Evolutionary conservation across 2,888 invertebrate genomes (phyloP).

Genomic region (Eupeodes latifasciatus): DNA sequence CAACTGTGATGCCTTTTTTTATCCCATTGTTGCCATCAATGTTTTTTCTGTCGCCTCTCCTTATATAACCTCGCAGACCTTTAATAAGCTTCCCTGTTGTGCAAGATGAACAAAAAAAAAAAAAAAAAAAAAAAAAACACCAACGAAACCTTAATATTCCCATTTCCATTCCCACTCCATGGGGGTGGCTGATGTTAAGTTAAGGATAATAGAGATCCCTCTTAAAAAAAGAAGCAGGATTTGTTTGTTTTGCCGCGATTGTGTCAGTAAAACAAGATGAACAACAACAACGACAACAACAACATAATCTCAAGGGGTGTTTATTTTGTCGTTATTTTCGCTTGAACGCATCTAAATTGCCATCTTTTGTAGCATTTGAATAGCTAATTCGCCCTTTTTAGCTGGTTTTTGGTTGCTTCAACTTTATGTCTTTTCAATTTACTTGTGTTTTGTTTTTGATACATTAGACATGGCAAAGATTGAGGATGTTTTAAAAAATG

Average conservation of each 20-base stretch:
- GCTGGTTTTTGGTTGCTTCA: conserved; percentile 1
- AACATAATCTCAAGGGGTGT: conserved; percentile 66
- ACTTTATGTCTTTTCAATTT: conserved; percentile 28
- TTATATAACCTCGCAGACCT: background rate
- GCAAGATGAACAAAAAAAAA: conserved; percentile 15
- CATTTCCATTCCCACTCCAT: conserved; percentile 47
- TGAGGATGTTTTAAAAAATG: conserved; percentile 40
- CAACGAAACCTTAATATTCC: conserved; percentile 58
- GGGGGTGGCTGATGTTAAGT: conserved; percentile 68
- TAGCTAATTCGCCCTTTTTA: conserved; percentile 63
- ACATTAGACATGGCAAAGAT: conserved; percentile 18
- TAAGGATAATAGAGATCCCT: conserved; percentile 71
- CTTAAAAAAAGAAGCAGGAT: conserved; percentile 64
- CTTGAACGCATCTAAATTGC: conserved; percentile 68
- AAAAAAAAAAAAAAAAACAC: conserved; percentile 36
- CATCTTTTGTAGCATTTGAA: conserved; percentile 69
- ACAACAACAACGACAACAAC: background rate
- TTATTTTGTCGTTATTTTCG: conserved; percentile 69
- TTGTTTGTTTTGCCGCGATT: conserved; percentile 70
- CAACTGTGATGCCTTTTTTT: conserved; percentile 64
- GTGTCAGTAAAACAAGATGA: conserved; percentile 48
- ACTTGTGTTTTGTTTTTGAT: conserved; percentile 40
- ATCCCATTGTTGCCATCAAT: conserved; percentile 67
- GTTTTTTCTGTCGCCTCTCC: conserved; percentile 51
- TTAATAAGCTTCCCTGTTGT: conserved; percentile 54